These are phyloP conservation scores for Caenorhabditis doughertyi DNA, from an alignment of 2,888 invertebrate genomes.

Conservation along the genomic window DNA sequence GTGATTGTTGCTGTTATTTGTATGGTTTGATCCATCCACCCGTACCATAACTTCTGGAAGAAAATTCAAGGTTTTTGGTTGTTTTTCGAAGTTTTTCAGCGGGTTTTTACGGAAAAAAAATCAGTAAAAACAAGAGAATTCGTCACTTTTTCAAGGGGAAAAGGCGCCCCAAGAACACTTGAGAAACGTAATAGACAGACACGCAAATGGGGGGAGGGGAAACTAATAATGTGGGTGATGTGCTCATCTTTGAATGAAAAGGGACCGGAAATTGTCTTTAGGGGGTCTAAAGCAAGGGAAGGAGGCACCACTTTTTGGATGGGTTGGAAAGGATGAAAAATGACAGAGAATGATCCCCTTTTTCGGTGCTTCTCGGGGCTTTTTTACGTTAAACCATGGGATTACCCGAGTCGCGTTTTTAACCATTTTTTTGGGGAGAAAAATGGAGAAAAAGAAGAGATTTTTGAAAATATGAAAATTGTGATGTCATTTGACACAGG, in stretches of 20 bases:
- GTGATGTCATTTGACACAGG: background rate
- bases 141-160: no score
- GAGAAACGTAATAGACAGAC: slow-evolving; percentile 49
- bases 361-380: background rate
- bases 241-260: slow-evolving; percentile 25
- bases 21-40: slow-evolving; percentile 29
- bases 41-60: slow-evolving; percentile 49
- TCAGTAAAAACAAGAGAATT: background rate
- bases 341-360: slow-evolving; percentile 37
- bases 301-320: background rate
- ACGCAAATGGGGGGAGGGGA: slow-evolving; percentile 25
- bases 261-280: slow-evolving; percentile 41
- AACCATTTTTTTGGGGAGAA: background rate
- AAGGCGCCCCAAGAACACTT: slow-evolving; percentile 19
- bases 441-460: background rate
- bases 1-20: background rate
- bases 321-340: slow-evolving; percentile 5
- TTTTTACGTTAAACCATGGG: background rate
- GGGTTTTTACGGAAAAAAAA: no score
- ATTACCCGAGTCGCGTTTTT: background rate
- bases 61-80: no score
- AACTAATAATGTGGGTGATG: slow-evolving; percentile 19
- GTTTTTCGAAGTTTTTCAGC: background rate
- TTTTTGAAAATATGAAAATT: background rate
- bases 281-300: background rate